Base-by-base conservation (phyloP, 2,888 invertebrate species). In the Drosophila lutescens region DNA sequence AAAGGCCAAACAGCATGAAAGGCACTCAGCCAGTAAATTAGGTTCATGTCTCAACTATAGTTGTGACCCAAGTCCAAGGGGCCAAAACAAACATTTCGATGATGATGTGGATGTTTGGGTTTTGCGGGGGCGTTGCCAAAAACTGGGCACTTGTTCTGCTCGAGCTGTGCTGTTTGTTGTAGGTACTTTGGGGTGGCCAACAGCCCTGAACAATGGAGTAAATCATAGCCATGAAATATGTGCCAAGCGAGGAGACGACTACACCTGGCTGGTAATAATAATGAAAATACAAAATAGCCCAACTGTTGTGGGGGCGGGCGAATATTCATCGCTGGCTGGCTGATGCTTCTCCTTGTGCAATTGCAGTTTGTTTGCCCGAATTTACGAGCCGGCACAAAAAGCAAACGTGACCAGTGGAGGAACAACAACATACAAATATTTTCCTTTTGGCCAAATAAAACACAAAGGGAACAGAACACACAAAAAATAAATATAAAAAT, bases 211-310 rank as follows among this genome's bases (percentile, higher is more conserved):
- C 83, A 82, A 82, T 78, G 85, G 43, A 79, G 76, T 86, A 88
- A 85, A 85, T 85, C 85, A 85, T 86, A 85, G 86, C 84, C 88
- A 86, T 86, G 87, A 86, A 85, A 88, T 86, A 86, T 85, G 84
- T 79, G 83, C 76, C 76, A 66, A 78, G 76, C 53, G 68, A 74
- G 77, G 60, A 84, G 68, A 74, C 55, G 61, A 51, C 23, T 34
- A 68, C 12, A 49, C 41, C 67, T 44, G 55, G 57, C 57, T 67
- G 69, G 88, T 87, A 74, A 86, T 78, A 82, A 87, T 87, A 83
- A 83, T 87, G 79, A 83, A 83, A 85, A 83, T 80, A 76, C 76
- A 74, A 74, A 84, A 49, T 53, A 53, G 51, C 63, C 61, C 59
- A 20, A 44, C 9, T 13, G 17, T 41, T 59, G 60, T 67, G 62